Conservation (phyloP, 92 coral and sea anemone species). For the Umimayanthus chanpuru region DNA sequence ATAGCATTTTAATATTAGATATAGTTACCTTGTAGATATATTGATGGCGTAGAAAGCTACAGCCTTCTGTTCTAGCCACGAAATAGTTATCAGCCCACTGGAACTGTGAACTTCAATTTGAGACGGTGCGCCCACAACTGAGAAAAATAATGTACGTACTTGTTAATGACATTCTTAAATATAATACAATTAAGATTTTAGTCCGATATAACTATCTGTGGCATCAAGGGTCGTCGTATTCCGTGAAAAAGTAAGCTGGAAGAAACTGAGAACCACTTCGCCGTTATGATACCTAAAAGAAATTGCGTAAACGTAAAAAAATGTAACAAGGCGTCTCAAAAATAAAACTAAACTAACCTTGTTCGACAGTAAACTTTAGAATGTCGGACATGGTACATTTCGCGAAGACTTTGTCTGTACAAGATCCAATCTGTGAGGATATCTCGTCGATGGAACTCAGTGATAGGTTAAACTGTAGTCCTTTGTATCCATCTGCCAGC, state of each 20-base stretch:
- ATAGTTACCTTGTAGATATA: slow-evolving; percentile 1
- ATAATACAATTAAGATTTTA: too few species aligned
- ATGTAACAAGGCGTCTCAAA: too few species aligned
- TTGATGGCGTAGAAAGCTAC: not conserved
- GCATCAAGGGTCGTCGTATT: too few species aligned
- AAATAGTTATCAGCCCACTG: slow-evolving; percentile 15
- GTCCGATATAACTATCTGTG: too few species aligned
- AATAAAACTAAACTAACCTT: not conserved
- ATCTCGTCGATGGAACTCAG: slow-evolving; percentile 18
- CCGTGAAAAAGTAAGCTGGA: too few species aligned
- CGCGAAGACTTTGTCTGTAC: not conserved
- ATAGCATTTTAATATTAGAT: too few species aligned
- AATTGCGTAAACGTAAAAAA: too few species aligned
- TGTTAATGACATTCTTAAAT: not conserved
- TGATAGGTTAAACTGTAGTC: slow-evolving; percentile 16
- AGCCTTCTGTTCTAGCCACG: not conserved
- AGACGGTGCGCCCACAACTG: not conserved
- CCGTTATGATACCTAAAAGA: too few species aligned
- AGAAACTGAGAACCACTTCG: too few species aligned
- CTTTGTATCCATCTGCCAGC: slow-evolving; percentile 20
- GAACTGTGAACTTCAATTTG: not conserved
- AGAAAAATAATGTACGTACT: not conserved
- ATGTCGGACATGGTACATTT: not conserved
- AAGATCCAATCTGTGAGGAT: slow-evolving; percentile 19
- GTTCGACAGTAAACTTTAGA: slow-evolving; percentile 11